Conservation (phyloP, 2,113 vertebrate species). For the Cepphus grylle region DNA sequence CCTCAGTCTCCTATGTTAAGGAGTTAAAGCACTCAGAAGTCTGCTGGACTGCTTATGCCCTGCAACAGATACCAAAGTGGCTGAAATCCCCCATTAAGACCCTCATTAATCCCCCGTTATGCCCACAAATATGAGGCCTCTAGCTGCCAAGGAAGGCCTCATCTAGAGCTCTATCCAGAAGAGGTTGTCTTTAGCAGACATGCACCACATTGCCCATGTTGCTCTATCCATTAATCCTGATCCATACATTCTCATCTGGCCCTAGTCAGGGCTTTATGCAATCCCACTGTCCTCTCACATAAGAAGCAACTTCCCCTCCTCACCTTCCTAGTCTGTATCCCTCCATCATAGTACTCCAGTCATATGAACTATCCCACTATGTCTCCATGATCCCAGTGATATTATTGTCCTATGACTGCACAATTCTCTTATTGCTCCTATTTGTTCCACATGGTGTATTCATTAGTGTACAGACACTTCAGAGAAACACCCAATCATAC, state of each 20-base stretch:
- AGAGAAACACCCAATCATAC: background rate
- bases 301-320: background rate
- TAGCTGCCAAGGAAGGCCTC: background rate
- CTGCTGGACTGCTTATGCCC: background rate
- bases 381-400: background rate
- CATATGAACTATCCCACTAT: background rate
- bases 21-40: background rate
- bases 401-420: background rate
- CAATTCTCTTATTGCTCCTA: background rate
- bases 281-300: background rate
- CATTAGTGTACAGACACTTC: background rate
- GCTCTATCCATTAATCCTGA: background rate
- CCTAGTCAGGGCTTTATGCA: background rate
- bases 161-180: background rate
- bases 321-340: background rate
- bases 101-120: background rate
- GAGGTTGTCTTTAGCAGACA: background rate
- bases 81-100: background rate
- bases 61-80: background rate
- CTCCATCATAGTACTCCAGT: background rate
- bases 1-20: background rate
- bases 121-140: background rate
- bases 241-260: background rate
- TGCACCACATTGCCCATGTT: background rate
- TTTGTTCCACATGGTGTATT: background rate